These are phyloP conservation scores for Paramuricea clavata DNA, from an alignment of 92 coral and sea anemone species.

Conservation along the genomic window DNA sequence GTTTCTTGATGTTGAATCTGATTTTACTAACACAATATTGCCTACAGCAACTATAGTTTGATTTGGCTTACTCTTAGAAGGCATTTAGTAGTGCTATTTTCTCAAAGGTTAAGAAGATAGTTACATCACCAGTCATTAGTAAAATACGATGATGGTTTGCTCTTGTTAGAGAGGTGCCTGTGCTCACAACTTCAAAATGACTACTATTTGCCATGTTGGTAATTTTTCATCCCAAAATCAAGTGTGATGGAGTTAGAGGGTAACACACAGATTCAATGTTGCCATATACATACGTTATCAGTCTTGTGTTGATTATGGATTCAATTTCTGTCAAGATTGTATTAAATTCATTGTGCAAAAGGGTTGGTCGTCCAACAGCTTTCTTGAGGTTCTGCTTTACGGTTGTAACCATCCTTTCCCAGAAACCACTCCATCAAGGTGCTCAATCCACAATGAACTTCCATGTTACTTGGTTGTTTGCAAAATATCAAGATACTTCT, in stretches of 20 bases:
- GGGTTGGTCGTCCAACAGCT: neutral
- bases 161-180: neutral
- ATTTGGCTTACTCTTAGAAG: neutral
- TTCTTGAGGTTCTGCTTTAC: conserved; percentile 15
- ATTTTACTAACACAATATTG: neutral
- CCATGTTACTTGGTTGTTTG: conserved; percentile 44
- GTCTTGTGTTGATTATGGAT: neutral
- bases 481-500: conserved; percentile 18
- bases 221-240: conserved; percentile 3
- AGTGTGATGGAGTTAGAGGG: conserved; percentile 32
- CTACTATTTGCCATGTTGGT: conserved; percentile 21
- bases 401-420: conserved; percentile 18
- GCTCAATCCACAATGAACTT: conserved; percentile 31
- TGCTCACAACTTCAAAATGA: neutral
- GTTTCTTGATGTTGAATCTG: neutral
- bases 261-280: neutral
- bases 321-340: conserved; percentile 26
- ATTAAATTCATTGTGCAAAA: neutral
- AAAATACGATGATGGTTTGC: neutral
- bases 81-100: neutral
- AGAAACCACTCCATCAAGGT: conserved; percentile 31
- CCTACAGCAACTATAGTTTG: neutral
- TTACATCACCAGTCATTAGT: neutral
- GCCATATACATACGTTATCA: conserved; percentile 26
- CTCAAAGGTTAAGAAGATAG: neutral